These are phyloP conservation scores for Antechinus flavipes DNA, from an alignment of 2,113 vertebrate species.

Conservation along the genomic window DNA sequence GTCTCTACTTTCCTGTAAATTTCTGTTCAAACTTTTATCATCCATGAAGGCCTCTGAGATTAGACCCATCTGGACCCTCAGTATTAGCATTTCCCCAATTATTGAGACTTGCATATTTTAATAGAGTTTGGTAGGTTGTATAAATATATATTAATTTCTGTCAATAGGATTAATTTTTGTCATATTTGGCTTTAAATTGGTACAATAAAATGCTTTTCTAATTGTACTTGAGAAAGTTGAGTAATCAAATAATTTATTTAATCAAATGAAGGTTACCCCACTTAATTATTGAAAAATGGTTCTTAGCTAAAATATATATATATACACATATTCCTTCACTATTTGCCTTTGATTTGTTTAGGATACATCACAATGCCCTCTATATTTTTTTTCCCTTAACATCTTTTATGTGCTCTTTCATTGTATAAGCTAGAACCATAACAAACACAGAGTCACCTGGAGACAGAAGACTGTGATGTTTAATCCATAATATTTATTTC, in stretches of 20 bases:
- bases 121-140: background rate
- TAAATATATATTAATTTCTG: background rate
- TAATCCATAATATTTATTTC: no score
- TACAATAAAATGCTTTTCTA: background rate
- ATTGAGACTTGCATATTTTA: background rate
- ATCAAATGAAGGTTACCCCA: background rate
- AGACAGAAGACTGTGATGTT: no score
- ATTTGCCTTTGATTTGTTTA: background rate
- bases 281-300: background rate
- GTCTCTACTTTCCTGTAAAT: background rate
- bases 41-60: conserved; percentile 1
- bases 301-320: background rate
- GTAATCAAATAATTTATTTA: background rate
- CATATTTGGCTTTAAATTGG: background rate
- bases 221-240: background rate
- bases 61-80: background rate
- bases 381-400: no score
- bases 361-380: background rate
- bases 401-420: no score
- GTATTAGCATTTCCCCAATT: background rate
- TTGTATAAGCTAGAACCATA: no score
- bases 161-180: background rate
- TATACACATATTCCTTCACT: background rate
- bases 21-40: conserved; percentile 3
- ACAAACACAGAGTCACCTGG: no score